Percentiles rank a stretch among this genome's conserved stretches.
Conservation (phyloP, 2,888 invertebrate species). For the Ormyrus pomaceus region DNA sequence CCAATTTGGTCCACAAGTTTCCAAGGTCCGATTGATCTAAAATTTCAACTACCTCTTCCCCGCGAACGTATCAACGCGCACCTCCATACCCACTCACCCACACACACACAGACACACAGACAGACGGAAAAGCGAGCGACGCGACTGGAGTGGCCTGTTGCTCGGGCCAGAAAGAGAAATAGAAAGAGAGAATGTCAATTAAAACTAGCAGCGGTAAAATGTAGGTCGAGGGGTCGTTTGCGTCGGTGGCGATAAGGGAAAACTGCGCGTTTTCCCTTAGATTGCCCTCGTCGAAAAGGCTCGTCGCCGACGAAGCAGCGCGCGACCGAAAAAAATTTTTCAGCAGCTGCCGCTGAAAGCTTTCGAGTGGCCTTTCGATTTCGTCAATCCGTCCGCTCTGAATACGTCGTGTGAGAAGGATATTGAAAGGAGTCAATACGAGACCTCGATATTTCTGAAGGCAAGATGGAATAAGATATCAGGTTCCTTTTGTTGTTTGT, state of each 20-base stretch:
- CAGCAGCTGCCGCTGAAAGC: not conserved
- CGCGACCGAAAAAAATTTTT: conserved; percentile 21
- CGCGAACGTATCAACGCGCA: not conserved
- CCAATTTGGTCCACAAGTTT: conserved; percentile 19
- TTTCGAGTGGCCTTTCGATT: conserved; percentile 14
- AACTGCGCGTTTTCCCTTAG: not conserved
- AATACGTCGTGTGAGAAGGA: too few relatives aligned
- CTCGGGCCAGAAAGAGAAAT: not conserved
- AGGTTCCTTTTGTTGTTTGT: too few relatives aligned
- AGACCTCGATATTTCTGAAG: too few relatives aligned
- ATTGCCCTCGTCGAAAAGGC: conserved; percentile 3
- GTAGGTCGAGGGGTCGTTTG: conserved; percentile 35
- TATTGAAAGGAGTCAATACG: too few relatives aligned
- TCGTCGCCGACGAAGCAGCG: not conserved
- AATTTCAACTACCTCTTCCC: not conserved
- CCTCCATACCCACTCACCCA: not conserved
- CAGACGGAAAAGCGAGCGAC: not conserved
- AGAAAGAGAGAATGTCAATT: conserved; percentile 23
- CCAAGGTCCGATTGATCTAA: conserved; percentile 21
- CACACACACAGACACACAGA: not conserved
- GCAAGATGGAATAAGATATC: too few relatives aligned
- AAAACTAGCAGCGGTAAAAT: conserved; percentile 35
- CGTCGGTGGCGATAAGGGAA: conserved; percentile 7
- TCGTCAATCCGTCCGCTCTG: not conserved
- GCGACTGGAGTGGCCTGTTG: conserved; percentile 44